Conservation (phyloP, 2,797 vertebrate genomes). For the Falco naumanni region DNA sequence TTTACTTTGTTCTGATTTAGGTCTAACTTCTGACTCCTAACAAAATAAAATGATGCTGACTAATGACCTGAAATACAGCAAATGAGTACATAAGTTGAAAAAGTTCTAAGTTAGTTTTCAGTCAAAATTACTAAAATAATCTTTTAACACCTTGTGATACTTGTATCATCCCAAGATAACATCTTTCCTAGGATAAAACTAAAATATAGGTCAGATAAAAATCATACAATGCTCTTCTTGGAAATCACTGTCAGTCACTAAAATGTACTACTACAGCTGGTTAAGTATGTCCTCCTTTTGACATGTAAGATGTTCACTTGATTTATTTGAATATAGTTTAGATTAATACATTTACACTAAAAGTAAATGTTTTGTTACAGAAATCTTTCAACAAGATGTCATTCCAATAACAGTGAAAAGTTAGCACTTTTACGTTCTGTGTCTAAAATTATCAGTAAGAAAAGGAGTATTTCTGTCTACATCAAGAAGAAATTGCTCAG, state of each 20-base stretch:
- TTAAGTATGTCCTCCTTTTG: background rate
- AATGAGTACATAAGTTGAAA: constrained; percentile 1
- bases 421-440: background rate
- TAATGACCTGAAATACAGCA: background rate
- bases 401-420: background rate
- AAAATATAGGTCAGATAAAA: background rate
- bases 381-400: background rate
- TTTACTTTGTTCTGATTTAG: constrained; percentile 7
- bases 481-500: background rate
- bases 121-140: background rate
- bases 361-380: background rate
- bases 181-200: background rate
- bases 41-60: constrained; percentile 1
- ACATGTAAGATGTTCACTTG: fast-evolving
- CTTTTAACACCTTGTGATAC: background rate
- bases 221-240: background rate
- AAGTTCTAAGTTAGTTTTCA: background rate
- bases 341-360: background rate
- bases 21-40: background rate
- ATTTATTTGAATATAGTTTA: background rate
- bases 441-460: background rate
- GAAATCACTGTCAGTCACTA: background rate
- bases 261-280: background rate
- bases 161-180: background rate
- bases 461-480: background rate